Conservation (phyloP, 2,888 invertebrate genomes). For the Amphimallon solstitiale region DNA sequence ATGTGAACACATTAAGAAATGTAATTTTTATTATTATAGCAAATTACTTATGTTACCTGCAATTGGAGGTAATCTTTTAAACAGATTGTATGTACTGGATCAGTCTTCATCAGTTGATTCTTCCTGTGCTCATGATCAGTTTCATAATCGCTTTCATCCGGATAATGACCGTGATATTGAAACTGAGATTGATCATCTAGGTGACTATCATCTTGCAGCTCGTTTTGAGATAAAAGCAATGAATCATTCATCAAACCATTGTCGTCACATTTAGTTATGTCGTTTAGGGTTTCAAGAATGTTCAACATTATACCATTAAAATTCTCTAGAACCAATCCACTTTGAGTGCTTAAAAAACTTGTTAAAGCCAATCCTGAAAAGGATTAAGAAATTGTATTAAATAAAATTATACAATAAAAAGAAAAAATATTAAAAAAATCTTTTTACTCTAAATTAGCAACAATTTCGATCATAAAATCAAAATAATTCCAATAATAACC, state of each 20-base stretch:
- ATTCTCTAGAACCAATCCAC: slow-evolving; percentile 74
- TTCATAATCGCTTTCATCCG: slow-evolving; percentile 73
- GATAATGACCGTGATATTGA: slow-evolving; percentile 63
- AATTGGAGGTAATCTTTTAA: slow-evolving; percentile 76
- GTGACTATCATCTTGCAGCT: slow-evolving; percentile 27
- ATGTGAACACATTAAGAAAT: too few species aligned
- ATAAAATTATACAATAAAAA: too few species aligned
- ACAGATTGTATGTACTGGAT: slow-evolving; percentile 84
- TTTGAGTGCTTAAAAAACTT: slow-evolving; percentile 75
- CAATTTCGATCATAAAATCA: too few species aligned
- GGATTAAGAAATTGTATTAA: background rate
- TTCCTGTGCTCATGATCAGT: slow-evolving; percentile 81
- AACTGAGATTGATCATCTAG: slow-evolving; percentile 27
- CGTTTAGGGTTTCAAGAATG: slow-evolving; percentile 81
- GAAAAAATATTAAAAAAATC: too few species aligned
- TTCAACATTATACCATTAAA: slow-evolving; percentile 79
- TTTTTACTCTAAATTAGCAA: too few species aligned
- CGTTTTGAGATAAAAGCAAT: slow-evolving; percentile 57
- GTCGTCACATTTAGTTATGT: slow-evolving; percentile 79
- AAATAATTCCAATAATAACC: too few species aligned
- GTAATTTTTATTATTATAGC: too few species aligned
- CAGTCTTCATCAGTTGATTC: slow-evolving; percentile 73
- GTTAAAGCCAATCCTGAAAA: slow-evolving; percentile 67
- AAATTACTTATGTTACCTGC: slow-evolving; percentile 67
- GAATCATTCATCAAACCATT: slow-evolving; percentile 63